Base-by-base conservation (phyloP, 2,888 invertebrate species). In the Netelia melanura region DNA sequence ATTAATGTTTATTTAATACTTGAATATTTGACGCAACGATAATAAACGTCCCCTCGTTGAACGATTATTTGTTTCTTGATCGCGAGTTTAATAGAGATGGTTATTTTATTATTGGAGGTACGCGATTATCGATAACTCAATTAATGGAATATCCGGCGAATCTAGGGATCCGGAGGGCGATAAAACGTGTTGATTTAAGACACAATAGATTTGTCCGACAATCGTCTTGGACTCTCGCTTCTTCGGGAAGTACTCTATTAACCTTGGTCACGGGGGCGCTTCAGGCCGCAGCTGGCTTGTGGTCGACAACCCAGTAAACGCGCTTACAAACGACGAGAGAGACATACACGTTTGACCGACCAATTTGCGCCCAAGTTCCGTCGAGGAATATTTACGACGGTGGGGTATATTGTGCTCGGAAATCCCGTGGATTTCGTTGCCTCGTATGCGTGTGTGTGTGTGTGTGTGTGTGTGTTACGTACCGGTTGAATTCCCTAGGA, bases 221-320 rank as follows among this genome's bases (percentile, higher is more conserved):
- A 76, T 71, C 58, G 77, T 82, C 72, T 77, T 80, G 72, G 23
- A 21, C 64, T 70, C 52, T 65, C 48, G 64, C 70, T 83, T 77
- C 83, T 83, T 83, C 83, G 83, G 83, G 83, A 83, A 83, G 72
- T 83, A 74, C 83, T 83, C 74, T 62, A 79, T 83, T 82, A 78
- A 78, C 74, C 68, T 74, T 74, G 61, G 64, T 77, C 52, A 62
- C 48, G 64, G 62, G 21, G 48, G 65, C 61, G 54, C 62, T 79
- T 70, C 9, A 62, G 56, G 56, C 44, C 30, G 38, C 71, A 48
- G 23, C 64, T 72, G 61, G 58, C 72, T 38, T 48, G 72, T 74
- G 68, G 78, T 21, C 61, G 74, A 79, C 62, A 62, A 72, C 17
- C 48, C 58, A 64, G 61, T 62, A n/a, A 14, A 11, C 74, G 44